A percentile compares a stretch with the other conserved stretches of the same genome.
Conservation (phyloP, 2,113 vertebrate species). For the Ondatra zibethicus region DNA sequence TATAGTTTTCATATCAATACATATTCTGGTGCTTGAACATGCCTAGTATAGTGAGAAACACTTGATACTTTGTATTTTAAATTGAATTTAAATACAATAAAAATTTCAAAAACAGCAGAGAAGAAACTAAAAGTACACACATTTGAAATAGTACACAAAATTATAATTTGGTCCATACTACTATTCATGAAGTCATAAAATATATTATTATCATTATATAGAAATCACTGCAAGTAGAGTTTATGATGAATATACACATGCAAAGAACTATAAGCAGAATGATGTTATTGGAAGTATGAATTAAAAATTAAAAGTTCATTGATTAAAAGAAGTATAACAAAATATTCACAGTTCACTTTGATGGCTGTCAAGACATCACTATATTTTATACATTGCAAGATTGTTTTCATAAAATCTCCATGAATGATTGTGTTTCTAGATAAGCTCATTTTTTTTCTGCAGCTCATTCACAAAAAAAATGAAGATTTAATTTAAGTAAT, state of each 20-base stretch:
- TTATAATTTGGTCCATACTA: neutral
- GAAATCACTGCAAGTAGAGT: neutral
- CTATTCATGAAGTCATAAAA: neutral
- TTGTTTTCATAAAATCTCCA: constrained; percentile 30
- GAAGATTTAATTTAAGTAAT: constrained; percentile 38
- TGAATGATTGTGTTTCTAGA: neutral
- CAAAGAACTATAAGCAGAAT: neutral
- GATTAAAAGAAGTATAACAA: neutral
- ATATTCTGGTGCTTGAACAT: neutral
- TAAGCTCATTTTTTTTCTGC: neutral
- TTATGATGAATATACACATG: neutral
- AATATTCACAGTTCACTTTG: neutral
- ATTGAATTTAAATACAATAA: neutral
- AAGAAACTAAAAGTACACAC: neutral
- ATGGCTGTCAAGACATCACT: neutral
- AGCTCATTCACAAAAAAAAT: neutral
- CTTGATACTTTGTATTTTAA: neutral
- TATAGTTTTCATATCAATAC: neutral
- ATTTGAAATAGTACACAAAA: neutral
- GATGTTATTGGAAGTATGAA: neutral
- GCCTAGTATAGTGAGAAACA: neutral
- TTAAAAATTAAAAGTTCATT: neutral
- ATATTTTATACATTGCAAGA: neutral
- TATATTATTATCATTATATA: constrained; percentile 7
- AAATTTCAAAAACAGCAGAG: neutral